Evolutionary conservation across 2,888 invertebrate species (phyloP), one percentile per base, ranked within the genome.

Genomic region (Achlya flavicornis): DNA sequence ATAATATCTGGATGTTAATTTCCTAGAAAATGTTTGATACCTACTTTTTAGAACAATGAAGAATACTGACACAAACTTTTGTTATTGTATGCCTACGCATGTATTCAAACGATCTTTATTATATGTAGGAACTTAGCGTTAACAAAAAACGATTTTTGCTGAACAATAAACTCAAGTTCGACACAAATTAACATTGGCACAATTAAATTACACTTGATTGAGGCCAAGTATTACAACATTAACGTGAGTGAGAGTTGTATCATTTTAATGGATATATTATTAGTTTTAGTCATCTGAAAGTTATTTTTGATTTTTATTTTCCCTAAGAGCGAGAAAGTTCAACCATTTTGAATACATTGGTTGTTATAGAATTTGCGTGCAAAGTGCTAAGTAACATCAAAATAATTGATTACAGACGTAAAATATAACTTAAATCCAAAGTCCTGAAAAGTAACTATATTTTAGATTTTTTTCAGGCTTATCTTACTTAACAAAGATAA

Each of bases 121-220:
- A n/a, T 3, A 53, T 53, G 53, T 16, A 48, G 48, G 48, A n/a
- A 16, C n/a, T n/a, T 16, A 48, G n/a, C 53, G 66, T 74, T 68
- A 68, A 75, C 80, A 73, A 66, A 71, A 71, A 69, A 65, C 67
- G 63, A 63, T 67, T 64, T 66, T 64, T 72, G 81, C 79, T 74
- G 70, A 67, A 70, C 46, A 75, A 73, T 16, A 41, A 58, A 16
- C 35, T 38, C 16, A 16, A 73, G 84, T 84, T 85, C 84, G 79
- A 78, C 82, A 85, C 73, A 73, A 35, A 74, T 71, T 76, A 79
- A 81, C 83, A 85, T 83, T 87, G 85, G 81, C 86, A 86, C 78
- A 77, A 79, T 82, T 84, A 76, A 76, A 75, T 75, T 75, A 82
- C 2, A 26, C 79, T 84, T 67, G 68, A 86, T 83, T 80, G 81